Evolutionary conservation across 2,888 invertebrate species (phyloP).

Genomic region (Amiota minor): DNA sequence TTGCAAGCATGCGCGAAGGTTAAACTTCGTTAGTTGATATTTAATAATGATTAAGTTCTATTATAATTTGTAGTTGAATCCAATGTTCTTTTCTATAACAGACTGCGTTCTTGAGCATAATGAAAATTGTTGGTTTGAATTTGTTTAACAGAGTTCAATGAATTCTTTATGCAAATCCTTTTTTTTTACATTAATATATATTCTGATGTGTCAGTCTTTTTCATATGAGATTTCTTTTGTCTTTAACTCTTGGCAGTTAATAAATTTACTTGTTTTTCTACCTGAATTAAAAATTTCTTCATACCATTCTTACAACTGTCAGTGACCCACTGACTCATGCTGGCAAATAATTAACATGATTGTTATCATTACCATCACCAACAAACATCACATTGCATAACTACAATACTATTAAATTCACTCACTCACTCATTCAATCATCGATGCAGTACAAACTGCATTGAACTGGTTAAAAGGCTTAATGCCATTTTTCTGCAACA

Average conservation of each 20-base stretch:
- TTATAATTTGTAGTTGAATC: too few relatives aligned
- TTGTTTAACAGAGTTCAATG: too few relatives aligned
- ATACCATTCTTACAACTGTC: constrained; percentile 39
- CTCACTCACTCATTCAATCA: constrained; percentile 13
- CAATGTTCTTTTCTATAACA: too few relatives aligned
- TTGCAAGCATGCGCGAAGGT: too few relatives aligned
- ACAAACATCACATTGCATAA: background rate
- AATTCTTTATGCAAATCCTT: too few relatives aligned
- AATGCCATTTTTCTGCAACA: constrained; percentile 3
- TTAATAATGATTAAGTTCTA: too few relatives aligned
- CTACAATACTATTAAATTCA: background rate
- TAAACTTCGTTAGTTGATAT: too few relatives aligned
- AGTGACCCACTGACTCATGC: constrained; percentile 62
- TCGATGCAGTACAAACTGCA: constrained; percentile 53
- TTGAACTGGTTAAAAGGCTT: constrained; percentile 39
- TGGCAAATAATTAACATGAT: background rate
- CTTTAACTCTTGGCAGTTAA: background rate
- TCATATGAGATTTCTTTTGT: too few relatives aligned
- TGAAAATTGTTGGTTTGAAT: too few relatives aligned
- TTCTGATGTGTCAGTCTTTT: too few relatives aligned
- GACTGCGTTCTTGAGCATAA: too few relatives aligned
- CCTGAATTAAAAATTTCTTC: background rate
- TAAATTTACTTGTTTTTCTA: constrained; percentile 1
- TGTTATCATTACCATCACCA: constrained; percentile 18
- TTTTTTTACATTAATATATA: too few relatives aligned